Base-by-base conservation (phyloP, 30 jellyfish, hydroid and myxozoan genomes). In the Cassiopea xamachana region DNA sequence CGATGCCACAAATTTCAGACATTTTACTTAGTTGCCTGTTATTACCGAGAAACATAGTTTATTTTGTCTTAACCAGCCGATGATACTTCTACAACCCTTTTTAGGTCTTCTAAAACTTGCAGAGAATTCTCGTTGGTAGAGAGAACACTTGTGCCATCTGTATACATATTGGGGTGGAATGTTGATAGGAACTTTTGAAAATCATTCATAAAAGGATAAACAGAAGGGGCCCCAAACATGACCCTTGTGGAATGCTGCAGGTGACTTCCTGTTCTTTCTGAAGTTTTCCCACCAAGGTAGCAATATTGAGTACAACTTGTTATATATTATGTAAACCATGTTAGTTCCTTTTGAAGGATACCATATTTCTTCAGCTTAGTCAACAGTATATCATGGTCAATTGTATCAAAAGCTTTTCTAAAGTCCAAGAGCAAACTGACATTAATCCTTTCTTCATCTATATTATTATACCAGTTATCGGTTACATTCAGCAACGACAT, bases 381-480 rank as follows among this genome's bases (percentile, higher is more conserved):
- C 51, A 72, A 70, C 58, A 85, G 81, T 47, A 85, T 73, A 5
- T 72, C 93, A 85, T 71, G 76, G 48, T 46, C 60, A 84, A 73
- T 64, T 0, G 90, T 82, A 62, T 82, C 88, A 51, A 82, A 82
- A 27, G 83, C 90, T 1, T 64, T 61, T 44, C 82, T 1, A 9
- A 49, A 45, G 19, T 67, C 82, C 18, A 69, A 46, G 73, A 82
- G 64, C 8, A 18, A 15, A 61, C 77, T 69, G 16, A 69, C 48
- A 74, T 69, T 70, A 50, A 84, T 64, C 48, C 70, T 84, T n/a
- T 47, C 48, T 69, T 43, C 77, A 72, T 84, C 92, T 0, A 2
- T 1, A 73, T 70, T 48, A 55, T n/a, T 84, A 60, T 84, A 84
- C 92, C 92, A 84, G 48, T 77, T 1, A 62, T 82, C 91, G 9